phyloP scores from a whole-genome alignment of 2,797 vertebrate genomes.

The Neostethus bicornis region DNA sequence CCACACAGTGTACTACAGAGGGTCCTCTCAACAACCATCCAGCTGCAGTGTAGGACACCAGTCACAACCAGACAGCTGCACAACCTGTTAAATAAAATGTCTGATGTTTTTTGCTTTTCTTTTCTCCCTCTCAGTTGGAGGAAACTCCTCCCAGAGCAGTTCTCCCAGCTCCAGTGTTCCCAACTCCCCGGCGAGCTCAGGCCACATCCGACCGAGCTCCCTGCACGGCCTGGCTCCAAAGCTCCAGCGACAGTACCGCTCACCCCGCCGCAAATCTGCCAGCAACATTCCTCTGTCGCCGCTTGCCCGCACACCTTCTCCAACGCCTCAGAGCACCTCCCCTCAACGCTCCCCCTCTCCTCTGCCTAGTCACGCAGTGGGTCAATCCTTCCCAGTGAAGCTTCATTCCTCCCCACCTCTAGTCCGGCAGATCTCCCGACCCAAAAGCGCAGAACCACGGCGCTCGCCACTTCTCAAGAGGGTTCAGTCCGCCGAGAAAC shows the following conservation, averaged over 20 bases:
- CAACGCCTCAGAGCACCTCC: conserved; percentile 91
- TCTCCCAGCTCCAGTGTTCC: conserved; percentile 96
- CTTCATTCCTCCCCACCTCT: conserved; percentile 93
- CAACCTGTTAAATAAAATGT: too few species aligned
- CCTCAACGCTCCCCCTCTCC: conserved; percentile 94
- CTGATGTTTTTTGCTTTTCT: background rate
- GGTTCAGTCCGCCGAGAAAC: conserved; percentile 94
- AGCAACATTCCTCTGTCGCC: conserved; percentile 96
- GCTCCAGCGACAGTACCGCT: conserved; percentile 95
- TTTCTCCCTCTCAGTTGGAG: conserved; percentile 78
- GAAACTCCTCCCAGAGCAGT: conserved; percentile 96
- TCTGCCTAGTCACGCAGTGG: conserved; percentile 80
- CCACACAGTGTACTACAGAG: too few species aligned
- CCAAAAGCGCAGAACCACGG: conserved; percentile 92
- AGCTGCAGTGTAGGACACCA: too few species aligned
- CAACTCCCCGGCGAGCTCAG: conserved; percentile 94
- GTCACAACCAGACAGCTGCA: too few species aligned
- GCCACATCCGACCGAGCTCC: conserved; percentile 93
- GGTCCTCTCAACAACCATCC: too few species aligned
- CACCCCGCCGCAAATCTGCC: conserved; percentile 93
- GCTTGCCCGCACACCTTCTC: conserved; percentile 93
- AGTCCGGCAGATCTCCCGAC: conserved; percentile 90
- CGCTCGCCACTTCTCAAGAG: conserved; percentile 94
- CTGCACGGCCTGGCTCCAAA: conserved; percentile 94
- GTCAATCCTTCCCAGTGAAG: conserved; percentile 89